Evolutionary conservation across 1,140 invertebrate species (phyloP), one percentile per base, ranked within the genome.

Genomic region (Epicauta chinensis): DNA sequence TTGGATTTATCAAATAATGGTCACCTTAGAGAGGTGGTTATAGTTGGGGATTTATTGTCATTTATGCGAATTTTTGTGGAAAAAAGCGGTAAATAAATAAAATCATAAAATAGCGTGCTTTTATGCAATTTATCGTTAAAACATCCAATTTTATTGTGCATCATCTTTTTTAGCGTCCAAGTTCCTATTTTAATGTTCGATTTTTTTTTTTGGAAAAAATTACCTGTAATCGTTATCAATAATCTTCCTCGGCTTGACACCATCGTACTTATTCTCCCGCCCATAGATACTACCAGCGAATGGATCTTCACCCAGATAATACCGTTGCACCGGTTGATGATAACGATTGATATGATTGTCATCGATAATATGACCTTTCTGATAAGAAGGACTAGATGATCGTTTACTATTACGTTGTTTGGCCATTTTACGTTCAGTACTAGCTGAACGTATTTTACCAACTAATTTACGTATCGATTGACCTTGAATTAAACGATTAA

Each of bases 271-370:
- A 60, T 85, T 86, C 67, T 89, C 86, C 50, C 83, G 77, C 29
- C 85, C 85, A 65, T 87, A 88, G 59, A 88, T 85, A 64, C 82
- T 86, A 47, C 84, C 85, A 17, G 79, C 82, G 66, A 87, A 89
- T 3, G 87, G 86, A 75, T 89, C 86, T 71, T 90, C 86, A 9
- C 87, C 87, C 31, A 89, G 74, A 65, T 91, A 89, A 69, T 88
- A 91, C 47, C 83, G 79, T 61, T 87, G 84, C 35, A 81, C 70
- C 0, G 83, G 82, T 30, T 65, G 64, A 60, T 65, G 65, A 14
- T 50, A 34, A 36, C n/a, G 14, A 16, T 37, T 43, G 16, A 37
- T 54, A 55, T 42, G 44, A 53, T 63, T 65, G 36, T 71, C 73
- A 55, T 81, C 79, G 13, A 81, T 80, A 9, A 80, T 73, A 63